Evolutionary conservation across 2,113 vertebrate species (phyloP), one percentile per base, ranked within the genome.

Genomic region (Micromys minutus): DNA sequence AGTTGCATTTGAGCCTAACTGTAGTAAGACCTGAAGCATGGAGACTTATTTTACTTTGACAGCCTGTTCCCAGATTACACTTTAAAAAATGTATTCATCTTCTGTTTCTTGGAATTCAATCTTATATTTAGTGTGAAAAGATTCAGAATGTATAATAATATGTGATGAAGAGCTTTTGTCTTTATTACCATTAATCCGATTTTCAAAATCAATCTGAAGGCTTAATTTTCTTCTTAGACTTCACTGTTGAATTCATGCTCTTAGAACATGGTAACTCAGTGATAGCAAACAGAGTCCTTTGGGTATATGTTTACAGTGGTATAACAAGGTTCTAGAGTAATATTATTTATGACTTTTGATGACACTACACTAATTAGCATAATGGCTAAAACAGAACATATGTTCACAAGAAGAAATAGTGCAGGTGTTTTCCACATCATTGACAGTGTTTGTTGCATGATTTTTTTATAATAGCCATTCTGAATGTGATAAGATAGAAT

Each of bases 41-140:
- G 47, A 69, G 11, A 5, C 12, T 55, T 87, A 21, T 39, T 39
- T 80, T 75, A 29, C 6, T 31, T 39, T 77, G 50, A 1, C 2
- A 50, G 36, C 63, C 45, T 87, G 13, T 93, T 76, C 34, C 63
- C 75, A 72, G 9, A 65, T 29, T 65, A 4, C 4, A 52, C 86
- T 71, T 86, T 34, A 86, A 91, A 79, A 55, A 22, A 81, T 87
- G 95, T 95, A 47, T 34, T 50, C 85, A 65, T 52, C 50, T 19
- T 89, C 76, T 91, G 39, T 34, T 72, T 89, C 24, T 17, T 12
- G 57, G 57, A 84, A 59, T 77, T 12, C 24, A 89, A 91, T 50
- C 91, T 94, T 86, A 94, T 17, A 63, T 89, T 91, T 65, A 63
- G 19, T 71, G 55, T 67, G 47, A 50, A 63, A n/a, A 85, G 10